Evolutionary conservation across 2,888 invertebrate genomes (phyloP).

Genomic region (Sarcophaga carnaria): DNA sequence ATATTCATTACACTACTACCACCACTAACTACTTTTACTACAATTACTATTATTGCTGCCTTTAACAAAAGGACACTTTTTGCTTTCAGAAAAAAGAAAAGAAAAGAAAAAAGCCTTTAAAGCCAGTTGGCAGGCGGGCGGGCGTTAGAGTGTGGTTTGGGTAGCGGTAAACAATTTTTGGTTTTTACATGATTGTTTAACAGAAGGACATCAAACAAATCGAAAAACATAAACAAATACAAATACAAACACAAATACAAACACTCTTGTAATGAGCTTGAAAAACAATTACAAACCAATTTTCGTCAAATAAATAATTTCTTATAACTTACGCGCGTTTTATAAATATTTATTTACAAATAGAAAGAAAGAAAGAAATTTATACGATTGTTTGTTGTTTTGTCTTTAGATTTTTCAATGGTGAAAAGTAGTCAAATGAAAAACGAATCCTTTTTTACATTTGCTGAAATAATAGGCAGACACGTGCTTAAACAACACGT

Average conservation of each 20-base stretch:
- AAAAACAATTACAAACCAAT: constrained; percentile 71
- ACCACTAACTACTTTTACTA: background rate
- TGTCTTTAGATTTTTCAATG: constrained; percentile 9
- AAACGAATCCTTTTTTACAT: constrained; percentile 64
- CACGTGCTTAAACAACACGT: constrained; percentile 80
- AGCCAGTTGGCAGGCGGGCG: too few relatives aligned
- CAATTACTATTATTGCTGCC: constrained; percentile 19
- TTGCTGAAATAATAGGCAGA: constrained; percentile 70
- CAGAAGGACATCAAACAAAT: constrained; percentile 59
- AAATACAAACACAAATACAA: background rate
- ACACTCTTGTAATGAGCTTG: constrained; percentile 57
- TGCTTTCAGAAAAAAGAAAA: too few relatives aligned
- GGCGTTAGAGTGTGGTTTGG: background rate
- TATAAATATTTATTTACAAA: constrained; percentile 68
- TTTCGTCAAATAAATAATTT: constrained; percentile 70
- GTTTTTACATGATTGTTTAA: constrained; percentile 54
- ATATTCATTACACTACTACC: constrained; percentile 60
- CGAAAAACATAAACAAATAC: background rate
- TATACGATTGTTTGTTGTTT: constrained; percentile 36
- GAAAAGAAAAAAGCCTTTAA: too few relatives aligned
- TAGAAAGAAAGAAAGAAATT: constrained; percentile 15
- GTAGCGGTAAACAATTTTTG: constrained; percentile 54
- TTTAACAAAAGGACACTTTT: constrained; percentile 33
- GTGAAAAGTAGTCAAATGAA: constrained; percentile 15
- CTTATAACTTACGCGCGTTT: constrained; percentile 65